Conservation (phyloP, 1,140 invertebrate species). For the Danaus melanippus region DNA sequence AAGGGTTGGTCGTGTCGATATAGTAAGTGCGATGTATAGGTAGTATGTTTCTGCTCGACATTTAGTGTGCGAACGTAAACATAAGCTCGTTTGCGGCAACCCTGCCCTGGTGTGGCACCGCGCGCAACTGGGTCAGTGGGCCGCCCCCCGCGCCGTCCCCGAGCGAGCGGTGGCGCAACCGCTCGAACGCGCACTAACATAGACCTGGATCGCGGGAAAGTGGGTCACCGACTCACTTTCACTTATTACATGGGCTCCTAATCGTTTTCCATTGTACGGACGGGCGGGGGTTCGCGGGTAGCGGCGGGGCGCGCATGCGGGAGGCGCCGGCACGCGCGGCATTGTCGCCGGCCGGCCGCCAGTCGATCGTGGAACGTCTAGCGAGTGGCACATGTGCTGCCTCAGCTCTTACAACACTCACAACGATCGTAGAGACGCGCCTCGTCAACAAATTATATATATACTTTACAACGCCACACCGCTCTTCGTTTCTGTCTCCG, state of each 20-base stretch:
- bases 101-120: slow-evolving; percentile 69
- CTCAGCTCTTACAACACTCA: slow-evolving; percentile 25
- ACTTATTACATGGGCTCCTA: slow-evolving; percentile 78
- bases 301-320: slow-evolving; percentile 72
- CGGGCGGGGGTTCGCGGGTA: slow-evolving; percentile 63
- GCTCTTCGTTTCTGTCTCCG: slow-evolving; percentile 30
- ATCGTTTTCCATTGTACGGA: slow-evolving; percentile 77
- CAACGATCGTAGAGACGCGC: slow-evolving; percentile 59
- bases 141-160: slow-evolving; percentile 61
- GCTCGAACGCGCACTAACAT: slow-evolving; percentile 75
- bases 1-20: slow-evolving; percentile 2
- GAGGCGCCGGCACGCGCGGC: slow-evolving; percentile 65
- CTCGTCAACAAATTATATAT: slow-evolving; percentile 40
- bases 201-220: slow-evolving; percentile 79
- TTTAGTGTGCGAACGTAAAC: slow-evolving; percentile 57
- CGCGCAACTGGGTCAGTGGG: slow-evolving; percentile 79
- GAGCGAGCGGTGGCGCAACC: slow-evolving; percentile 63
- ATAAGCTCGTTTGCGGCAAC: slow-evolving; percentile 59
- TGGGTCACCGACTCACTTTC: slow-evolving; percentile 79
- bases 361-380: slow-evolving; percentile 65
- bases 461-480: slow-evolving; percentile 27
- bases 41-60: slow-evolving; percentile 13
- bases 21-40: background rate
- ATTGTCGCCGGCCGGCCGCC: slow-evolving; percentile 58
- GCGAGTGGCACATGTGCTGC: slow-evolving; percentile 51